Evolutionary conservation across 2,113 vertebrate species (phyloP), one percentile per base, ranked within the genome.

Genomic region (Pelecanoides urinatrix): DNA sequence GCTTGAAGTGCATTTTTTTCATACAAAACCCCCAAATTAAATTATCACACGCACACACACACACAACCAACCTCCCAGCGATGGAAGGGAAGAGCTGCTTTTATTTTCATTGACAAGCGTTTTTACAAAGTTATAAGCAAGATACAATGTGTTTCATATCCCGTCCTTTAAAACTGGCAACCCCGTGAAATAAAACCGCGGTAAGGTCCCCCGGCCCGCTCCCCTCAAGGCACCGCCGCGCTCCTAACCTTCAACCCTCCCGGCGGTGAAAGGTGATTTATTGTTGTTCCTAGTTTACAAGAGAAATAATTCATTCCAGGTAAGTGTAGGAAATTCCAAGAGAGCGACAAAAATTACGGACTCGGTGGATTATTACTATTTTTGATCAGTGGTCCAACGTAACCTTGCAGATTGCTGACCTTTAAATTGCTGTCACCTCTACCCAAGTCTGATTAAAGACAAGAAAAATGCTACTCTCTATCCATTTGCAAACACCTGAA

Each of bases 31-130:
- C 18, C 21, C 12, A 12, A 7, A 18, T 17, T 11, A 44, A 45
- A 7, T n/a, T 3, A 74, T 0, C 55, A 8, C 56, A 20, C 45
- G 15, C 34, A 20, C 45, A 17, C 34, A 26, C 32, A 34, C 83
- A 89, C 44, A 47, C 40, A 89, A 30, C 20, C 76, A 76, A 29
- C 65, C 59, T 47, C 42, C 36, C 73, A 7, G 44, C 44, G 32
- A 34, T 15, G 73, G 94, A 96, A 97, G 86, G 86, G 93, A 93
- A 86, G 72, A 94, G 79, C 40, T 18, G 8, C 72, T 97, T 90
- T 98, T 98, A 98, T 98, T 98, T 58, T 40, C 52, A 7, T 23
- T 23, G 16, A 86, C 42, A 92, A 87, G 94, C 73, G 52, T 53
- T 94, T 96, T 81, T 91, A 91, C 91, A 53, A 29, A 65, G 83